Conservation (phyloP, 2,797 vertebrate genomes). For the Sebastes miniatus region DNA sequence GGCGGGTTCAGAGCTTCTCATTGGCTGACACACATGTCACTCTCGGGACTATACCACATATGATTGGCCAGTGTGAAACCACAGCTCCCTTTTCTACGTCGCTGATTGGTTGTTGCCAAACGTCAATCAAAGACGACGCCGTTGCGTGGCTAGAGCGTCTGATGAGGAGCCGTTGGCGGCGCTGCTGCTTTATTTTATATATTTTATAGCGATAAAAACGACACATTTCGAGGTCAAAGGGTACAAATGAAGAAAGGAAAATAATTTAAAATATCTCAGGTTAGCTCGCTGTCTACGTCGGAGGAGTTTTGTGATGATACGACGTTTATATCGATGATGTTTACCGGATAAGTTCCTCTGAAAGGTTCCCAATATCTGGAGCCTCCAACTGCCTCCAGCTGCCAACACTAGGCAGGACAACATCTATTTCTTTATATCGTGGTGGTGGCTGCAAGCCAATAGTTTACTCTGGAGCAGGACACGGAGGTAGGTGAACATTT, state of each 20-base stretch:
- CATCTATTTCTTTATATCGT: conserved; percentile 23
- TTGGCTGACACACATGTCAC: conserved; percentile 31
- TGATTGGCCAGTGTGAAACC: conserved; percentile 51
- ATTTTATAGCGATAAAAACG: conserved; percentile 48
- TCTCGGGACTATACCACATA: accelerated
- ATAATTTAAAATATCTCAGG: background rate
- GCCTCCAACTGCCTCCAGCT: conserved; percentile 34
- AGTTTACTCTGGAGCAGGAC: conserved; percentile 82
- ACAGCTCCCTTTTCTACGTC: background rate
- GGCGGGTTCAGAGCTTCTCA: background rate
- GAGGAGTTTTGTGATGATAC: conserved; percentile 29
- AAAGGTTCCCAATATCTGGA: conserved; percentile 32
- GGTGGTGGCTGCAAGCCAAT: conserved; percentile 69
- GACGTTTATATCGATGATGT: conserved; percentile 52
- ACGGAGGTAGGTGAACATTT: conserved; percentile 72
- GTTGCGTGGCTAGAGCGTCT: conserved; percentile 56
- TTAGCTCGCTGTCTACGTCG: background rate
- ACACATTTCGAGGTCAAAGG: background rate
- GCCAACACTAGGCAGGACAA: conserved; percentile 48
- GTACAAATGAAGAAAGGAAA: background rate
- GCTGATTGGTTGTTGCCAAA: conserved; percentile 46
- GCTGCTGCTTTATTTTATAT: conserved; percentile 40
- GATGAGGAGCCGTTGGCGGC: background rate
- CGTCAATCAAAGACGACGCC: conserved; percentile 42
- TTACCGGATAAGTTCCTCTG: conserved; percentile 44